A percentile compares a stretch with the other conserved stretches of the same genome.
phyloP scores from a whole-genome alignment of 2,888 invertebrate species.

The Amphipoea lucens region DNA sequence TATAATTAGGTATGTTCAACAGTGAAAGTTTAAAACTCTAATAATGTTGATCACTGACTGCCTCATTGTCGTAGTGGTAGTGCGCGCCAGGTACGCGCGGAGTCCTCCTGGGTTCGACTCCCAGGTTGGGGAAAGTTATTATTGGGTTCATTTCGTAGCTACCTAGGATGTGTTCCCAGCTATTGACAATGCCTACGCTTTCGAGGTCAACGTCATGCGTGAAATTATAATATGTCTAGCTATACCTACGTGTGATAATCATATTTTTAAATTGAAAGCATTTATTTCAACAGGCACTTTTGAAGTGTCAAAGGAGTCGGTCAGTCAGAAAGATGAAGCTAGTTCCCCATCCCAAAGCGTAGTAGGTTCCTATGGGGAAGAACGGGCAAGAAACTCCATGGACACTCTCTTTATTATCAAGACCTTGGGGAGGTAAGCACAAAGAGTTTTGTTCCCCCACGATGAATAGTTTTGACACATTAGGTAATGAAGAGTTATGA shows the following conservation, averaged over 20 bases:
- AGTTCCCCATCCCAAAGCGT: neutral
- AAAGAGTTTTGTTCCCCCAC: neutral
- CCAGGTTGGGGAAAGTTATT: neutral
- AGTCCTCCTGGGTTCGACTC: neutral
- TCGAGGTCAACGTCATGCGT: neutral
- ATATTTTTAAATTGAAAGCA: neutral
- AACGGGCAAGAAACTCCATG: neutral
- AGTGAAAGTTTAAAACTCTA: neutral
- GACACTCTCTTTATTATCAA: no score
- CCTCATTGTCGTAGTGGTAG: no score
- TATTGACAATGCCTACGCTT: neutral
- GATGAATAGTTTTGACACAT: neutral
- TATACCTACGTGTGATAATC: neutral
- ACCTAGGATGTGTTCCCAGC: neutral
- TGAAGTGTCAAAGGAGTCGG: neutral
- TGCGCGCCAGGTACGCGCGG: neutral
- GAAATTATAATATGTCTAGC: neutral
- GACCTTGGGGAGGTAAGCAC: neutral
- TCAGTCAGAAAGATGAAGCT: neutral
- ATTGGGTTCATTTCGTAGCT: neutral
- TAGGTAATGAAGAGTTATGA: constrained; percentile 35
- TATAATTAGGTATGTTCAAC: neutral
- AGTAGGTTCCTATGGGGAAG: neutral
- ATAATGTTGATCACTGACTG: neutral
- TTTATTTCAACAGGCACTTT: neutral